Evolutionary conservation across 1,140 invertebrate species (phyloP).

Genomic region (Brachionus rubens): DNA sequence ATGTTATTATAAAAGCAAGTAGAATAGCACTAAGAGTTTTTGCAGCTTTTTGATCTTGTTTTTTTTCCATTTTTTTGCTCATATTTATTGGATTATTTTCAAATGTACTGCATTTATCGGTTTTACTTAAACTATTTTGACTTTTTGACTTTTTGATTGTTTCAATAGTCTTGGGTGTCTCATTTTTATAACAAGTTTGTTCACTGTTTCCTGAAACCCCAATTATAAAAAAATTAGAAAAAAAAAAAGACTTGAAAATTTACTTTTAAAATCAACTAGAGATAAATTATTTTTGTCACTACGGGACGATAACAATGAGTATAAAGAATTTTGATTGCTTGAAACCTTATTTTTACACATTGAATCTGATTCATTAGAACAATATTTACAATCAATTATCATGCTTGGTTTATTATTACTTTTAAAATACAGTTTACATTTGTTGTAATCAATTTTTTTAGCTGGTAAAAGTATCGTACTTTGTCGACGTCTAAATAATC

Average conservation of each 20-base stretch:
- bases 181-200: not conserved
- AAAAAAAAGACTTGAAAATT: no score
- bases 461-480: not conserved
- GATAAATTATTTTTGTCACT: not conserved
- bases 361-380: not conserved
- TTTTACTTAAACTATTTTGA: not conserved
- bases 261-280: no score
- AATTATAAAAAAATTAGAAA: not conserved
- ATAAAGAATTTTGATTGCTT: not conserved
- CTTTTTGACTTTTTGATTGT: not conserved
- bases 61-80: slow-evolving; percentile 32
- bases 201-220: not conserved
- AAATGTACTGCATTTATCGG: not conserved
- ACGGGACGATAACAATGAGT: not conserved
- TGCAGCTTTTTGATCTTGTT: slow-evolving; percentile 89
- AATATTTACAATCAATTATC: not conserved
- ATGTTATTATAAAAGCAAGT: slow-evolving; percentile 94
- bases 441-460: slow-evolving; percentile 16
- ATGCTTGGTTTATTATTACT: not conserved
- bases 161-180: not conserved
- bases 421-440: slow-evolving; percentile 25
- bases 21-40: slow-evolving; percentile 94
- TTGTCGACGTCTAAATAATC: not conserved
- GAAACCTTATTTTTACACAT: not conserved
- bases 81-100: not conserved